Evolutionary conservation across 2,888 invertebrate genomes (phyloP), one percentile per base, ranked within the genome.

Genomic region (Drosophila kambysellisi): DNA sequence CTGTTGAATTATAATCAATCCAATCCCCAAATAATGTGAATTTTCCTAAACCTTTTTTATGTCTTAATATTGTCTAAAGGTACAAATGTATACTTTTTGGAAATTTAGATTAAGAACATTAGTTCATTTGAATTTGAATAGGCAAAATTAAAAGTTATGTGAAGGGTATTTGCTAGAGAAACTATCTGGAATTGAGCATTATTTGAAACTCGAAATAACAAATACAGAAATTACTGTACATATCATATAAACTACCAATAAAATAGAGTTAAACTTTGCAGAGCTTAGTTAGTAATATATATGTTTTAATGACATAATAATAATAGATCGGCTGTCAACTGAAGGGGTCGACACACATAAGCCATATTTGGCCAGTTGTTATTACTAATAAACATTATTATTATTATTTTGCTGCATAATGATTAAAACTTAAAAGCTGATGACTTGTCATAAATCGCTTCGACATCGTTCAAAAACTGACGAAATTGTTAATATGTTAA

Each of bases 171-270:
- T 4, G 9, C 41, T 9, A 41, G 17, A 2, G 8, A 15, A 46
- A 25, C 43, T 20, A 43, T 5, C 5, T 43, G 20, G 2, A 5
- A 43, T 20, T 11, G 0, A 43, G 20, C 2, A 43, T 20, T 20
- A 0, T 5, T 5, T 5, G 5, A n/a, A n/a, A n/a, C 11, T 43
- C 5, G 5, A 0, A 20, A 20, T 37, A 3, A 0, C 15, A 3
- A 37, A 12, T n/a, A 8, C 39, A n/a, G 39, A n/a, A n/a, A n/a
- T 4, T 0, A 46, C 2, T 0, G 20, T 20, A 41, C 2, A 41
- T 0, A 20, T 11, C 11, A 41, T 0, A 25, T 2, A 15, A 25
- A 25, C 2, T 2, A 25, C 15, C 4, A 25, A 25, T 1, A 25
- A 46, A 7, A 25, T 4, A 25, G 7, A 25, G 20, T 46, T 46